Evolutionary conservation across 1,140 invertebrate species (phyloP), one percentile per base, ranked within the genome.

Genomic region (Grapholita molesta): DNA sequence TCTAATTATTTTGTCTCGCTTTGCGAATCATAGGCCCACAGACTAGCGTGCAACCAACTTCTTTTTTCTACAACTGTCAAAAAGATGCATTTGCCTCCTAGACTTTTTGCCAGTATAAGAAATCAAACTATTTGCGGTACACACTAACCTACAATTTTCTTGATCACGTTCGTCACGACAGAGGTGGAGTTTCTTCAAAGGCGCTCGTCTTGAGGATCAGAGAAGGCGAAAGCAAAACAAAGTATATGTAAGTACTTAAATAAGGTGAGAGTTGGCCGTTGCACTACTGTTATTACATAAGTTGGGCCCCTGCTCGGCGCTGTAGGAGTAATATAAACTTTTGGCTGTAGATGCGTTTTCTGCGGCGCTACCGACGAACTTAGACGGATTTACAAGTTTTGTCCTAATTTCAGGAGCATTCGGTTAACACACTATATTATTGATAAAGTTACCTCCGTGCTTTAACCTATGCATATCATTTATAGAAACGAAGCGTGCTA

Each of bases 311-410:
- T 9, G 8, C 18, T 7, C 8, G 6, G 42, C 42, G 5, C 71
- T n/a, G 75, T 79, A 83, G 80, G 79, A 79, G 82, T 82, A 78
- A 84, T 84, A 84, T 79, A 83, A 84, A 84, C 72, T 85, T 85
- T 80, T 64, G 71, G 73, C 66, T 76, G 73, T 77, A 76, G 74
- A 68, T 76, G 75, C 68, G 57, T 55, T 18, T 57, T 72, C 42
- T 21, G 42, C 8, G 48, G 67, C 66, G 66, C 74, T 69, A 73
- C 69, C 74, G 70, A 42, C 55, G 35, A 83, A 82, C 74, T 79
- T 84, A 73, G 55, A 61, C n/a, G 25, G 25, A 61, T 57, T 61
- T 30, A 61, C 28, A 32, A 61, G 25, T 61, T 30, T 30, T 30
- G 7, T 30, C 30, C 28, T 28, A 15, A 30, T 61, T 30, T 61